Conservation (phyloP, 23 tunicate genomes). For the Trididemnum clinides region DNA sequence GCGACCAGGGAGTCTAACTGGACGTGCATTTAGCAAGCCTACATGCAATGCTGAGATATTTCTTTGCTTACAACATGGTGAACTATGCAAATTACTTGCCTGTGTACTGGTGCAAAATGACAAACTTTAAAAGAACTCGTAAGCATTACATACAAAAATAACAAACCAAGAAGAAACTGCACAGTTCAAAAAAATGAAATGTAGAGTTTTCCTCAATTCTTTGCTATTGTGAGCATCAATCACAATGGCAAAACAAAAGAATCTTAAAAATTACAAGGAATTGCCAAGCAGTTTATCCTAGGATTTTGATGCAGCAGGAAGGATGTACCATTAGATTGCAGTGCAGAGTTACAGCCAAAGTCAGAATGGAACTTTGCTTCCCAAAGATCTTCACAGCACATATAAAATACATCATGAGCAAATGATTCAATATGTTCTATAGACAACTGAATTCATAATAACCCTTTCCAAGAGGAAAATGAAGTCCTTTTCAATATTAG, state of each 20-base stretch:
- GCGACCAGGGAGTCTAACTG: conserved; percentile 2
- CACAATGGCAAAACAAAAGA: background rate
- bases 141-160: no score
- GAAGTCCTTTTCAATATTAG: background rate
- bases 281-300: background rate
- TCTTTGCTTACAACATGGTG: background rate
- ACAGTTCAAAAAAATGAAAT: background rate
- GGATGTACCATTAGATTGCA: background rate
- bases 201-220: background rate
- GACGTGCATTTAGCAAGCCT: background rate
- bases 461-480: background rate
- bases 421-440: background rate
- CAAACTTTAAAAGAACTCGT: background rate
- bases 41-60: background rate
- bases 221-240: background rate
- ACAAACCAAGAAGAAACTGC: background rate
- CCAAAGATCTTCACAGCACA: background rate
- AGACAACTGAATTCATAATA: background rate
- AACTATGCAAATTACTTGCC: conserved; percentile 23
- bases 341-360: background rate
- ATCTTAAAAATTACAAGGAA: background rate
- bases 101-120: background rate
- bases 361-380: background rate
- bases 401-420: background rate
- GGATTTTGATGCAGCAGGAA: background rate